Percentiles rank a stretch among this genome's conserved stretches.
Conservation (phyloP, 2,797 vertebrate species). For the Sebastes ruberrimus region DNA sequence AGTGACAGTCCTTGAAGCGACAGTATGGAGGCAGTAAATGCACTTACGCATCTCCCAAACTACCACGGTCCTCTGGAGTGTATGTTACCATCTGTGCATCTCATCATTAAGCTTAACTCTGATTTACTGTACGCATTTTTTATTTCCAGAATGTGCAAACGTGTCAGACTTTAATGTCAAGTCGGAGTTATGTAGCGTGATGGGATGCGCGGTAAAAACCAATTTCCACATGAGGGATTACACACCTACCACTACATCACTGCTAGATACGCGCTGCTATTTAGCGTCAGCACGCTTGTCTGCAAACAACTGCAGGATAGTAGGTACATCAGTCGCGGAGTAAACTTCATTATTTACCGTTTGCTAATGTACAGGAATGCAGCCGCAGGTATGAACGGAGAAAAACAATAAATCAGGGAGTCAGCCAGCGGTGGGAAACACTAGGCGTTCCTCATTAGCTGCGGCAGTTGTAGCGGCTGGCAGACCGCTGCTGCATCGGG, state of each 20-base stretch:
- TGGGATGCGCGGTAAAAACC: slow-evolving; percentile 4
- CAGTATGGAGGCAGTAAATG: neutral
- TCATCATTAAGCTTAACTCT: neutral
- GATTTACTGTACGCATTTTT: slow-evolving; percentile 16
- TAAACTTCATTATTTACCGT: slow-evolving; percentile 63
- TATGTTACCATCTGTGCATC: slow-evolving; percentile 17
- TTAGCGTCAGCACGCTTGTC: slow-evolving; percentile 35
- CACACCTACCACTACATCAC: slow-evolving; percentile 1
- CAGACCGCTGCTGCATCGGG: slow-evolving; percentile 34
- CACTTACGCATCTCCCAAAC: neutral
- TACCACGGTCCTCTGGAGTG: neutral
- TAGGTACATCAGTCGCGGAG: slow-evolving; percentile 20
- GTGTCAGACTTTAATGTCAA: slow-evolving; percentile 25
- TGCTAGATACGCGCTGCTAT: neutral
- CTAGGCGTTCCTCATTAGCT: slow-evolving; percentile 64
- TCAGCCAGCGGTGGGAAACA: slow-evolving; percentile 44
- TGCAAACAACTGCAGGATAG: slow-evolving; percentile 24
- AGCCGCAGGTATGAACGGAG: slow-evolving; percentile 45
- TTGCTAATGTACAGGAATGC: slow-evolving; percentile 50
- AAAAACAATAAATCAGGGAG: slow-evolving; percentile 61
- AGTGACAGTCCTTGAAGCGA: neutral
- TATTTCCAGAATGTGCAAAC: slow-evolving; percentile 7
- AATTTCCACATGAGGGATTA: slow-evolving; percentile 45
- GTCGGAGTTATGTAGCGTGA: slow-evolving; percentile 18
- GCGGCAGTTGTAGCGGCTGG: slow-evolving; percentile 40